These are phyloP conservation scores for Erinaceus europaeus DNA, from an alignment of 2,113 vertebrate genomes.

Conservation along the genomic window DNA sequence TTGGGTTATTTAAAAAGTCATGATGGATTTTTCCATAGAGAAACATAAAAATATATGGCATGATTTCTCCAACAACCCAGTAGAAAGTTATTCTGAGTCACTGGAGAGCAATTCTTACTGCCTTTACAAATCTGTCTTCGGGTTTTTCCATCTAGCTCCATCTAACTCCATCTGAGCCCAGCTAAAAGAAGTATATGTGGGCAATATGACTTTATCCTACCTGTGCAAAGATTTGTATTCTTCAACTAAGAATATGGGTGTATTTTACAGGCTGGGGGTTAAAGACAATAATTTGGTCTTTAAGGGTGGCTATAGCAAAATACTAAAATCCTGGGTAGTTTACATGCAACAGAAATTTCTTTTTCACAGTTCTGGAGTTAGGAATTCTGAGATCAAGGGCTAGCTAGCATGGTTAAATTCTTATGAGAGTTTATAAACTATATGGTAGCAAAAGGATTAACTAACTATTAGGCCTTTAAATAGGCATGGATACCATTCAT, in stretches of 20 bases:
- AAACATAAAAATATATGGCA: too few species aligned
- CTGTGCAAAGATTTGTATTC: background rate
- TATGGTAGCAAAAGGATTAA: background rate
- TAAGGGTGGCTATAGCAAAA: background rate
- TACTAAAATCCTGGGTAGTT: background rate
- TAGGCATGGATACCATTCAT: background rate
- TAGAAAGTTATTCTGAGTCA: too few species aligned
- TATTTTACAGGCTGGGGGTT: background rate
- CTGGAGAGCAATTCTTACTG: too few species aligned
- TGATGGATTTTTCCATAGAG: too few species aligned
- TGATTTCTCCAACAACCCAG: too few species aligned
- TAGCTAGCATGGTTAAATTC: background rate
- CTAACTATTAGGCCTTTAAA: background rate
- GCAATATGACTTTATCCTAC: background rate
- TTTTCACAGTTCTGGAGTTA: background rate
- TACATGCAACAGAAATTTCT: background rate
- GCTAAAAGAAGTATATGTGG: too few species aligned
- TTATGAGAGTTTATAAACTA: background rate
- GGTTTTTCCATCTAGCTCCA: too few species aligned
- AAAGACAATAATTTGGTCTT: background rate
- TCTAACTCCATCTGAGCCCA: too few species aligned
- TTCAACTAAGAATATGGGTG: background rate
- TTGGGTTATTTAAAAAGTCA: too few species aligned
- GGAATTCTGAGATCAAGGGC: background rate
- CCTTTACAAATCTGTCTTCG: too few species aligned